These are phyloP conservation scores for Montifringilla adamsi DNA, from an alignment of 2,113 vertebrate species.

Conservation along the genomic window DNA sequence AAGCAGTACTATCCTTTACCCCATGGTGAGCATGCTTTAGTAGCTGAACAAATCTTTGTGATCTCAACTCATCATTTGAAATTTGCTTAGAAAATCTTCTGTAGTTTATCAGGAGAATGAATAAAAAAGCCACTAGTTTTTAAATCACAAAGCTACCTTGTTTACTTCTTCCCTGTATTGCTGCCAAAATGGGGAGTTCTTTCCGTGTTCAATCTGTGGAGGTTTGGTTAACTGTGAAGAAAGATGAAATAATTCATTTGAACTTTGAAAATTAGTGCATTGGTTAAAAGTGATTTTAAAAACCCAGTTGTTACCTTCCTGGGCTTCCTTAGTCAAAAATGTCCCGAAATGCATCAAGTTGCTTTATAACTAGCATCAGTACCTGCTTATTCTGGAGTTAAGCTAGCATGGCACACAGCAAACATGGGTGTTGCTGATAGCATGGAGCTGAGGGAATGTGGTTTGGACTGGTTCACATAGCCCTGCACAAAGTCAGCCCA, in stretches of 20 bases:
- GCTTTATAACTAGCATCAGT: not conserved
- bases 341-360: not conserved
- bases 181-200: not conserved
- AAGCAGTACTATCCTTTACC: not conserved
- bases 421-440: not conserved
- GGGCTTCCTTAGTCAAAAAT: not conserved
- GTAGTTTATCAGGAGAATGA: not conserved
- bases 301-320: not conserved
- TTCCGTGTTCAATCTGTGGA: not conserved
- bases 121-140: not conserved
- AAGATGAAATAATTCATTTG: not conserved
- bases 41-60: not conserved
- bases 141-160: not conserved
- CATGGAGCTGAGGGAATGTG: accelerated
- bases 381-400: not conserved
- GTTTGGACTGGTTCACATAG: not conserved
- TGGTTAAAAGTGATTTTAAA: not conserved
- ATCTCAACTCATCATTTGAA: not conserved
- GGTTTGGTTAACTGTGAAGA: not conserved
- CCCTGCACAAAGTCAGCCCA: not conserved
- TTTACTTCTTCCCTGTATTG: not conserved
- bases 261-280: not conserved
- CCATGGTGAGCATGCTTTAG: not conserved
- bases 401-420: not conserved
- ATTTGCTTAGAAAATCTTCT: not conserved